Percentiles rank a stretch among this genome's conserved stretches.
Evolutionary conservation across 2,888 invertebrate genomes (phyloP).

Genomic region (Asteroscopus sphinx): DNA sequence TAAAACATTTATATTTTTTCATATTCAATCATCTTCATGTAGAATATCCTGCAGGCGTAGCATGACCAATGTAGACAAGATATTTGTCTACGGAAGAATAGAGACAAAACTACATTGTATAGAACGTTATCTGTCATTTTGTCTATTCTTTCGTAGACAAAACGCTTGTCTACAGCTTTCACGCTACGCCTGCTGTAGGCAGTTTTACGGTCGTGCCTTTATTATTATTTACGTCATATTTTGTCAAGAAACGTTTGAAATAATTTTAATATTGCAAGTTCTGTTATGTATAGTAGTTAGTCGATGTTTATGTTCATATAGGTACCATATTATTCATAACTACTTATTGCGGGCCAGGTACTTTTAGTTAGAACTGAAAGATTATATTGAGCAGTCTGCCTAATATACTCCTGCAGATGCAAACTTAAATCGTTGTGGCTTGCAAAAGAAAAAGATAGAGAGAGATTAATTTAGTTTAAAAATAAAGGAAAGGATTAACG

Average conservation of each 20-base stretch:
- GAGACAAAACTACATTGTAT: no score
- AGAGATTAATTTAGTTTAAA: not conserved
- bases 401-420: no score
- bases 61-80: no score
- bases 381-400: not conserved
- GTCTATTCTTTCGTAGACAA: no score
- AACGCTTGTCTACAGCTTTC: no score
- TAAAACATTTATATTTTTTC: conserved; percentile 7
- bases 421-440: not conserved
- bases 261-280: conserved; percentile 11
- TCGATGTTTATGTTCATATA: not conserved
- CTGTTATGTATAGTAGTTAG: conserved; percentile 1
- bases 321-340: not conserved
- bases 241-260: conserved; percentile 7
- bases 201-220: no score
- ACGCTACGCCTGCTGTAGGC: no score
- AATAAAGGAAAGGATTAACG: not conserved
- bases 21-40: conserved; percentile 6
- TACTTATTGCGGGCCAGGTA: not conserved
- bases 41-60: not conserved
- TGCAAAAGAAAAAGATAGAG: not conserved
- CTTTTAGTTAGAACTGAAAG: conserved; percentile 1
- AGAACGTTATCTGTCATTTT: no score
- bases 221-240: conserved; percentile 16
- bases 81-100: no score